Evolutionary conservation across 2,888 invertebrate species (phyloP), one percentile per base, ranked within the genome.

Genomic region (Notodonta dromedarius): DNA sequence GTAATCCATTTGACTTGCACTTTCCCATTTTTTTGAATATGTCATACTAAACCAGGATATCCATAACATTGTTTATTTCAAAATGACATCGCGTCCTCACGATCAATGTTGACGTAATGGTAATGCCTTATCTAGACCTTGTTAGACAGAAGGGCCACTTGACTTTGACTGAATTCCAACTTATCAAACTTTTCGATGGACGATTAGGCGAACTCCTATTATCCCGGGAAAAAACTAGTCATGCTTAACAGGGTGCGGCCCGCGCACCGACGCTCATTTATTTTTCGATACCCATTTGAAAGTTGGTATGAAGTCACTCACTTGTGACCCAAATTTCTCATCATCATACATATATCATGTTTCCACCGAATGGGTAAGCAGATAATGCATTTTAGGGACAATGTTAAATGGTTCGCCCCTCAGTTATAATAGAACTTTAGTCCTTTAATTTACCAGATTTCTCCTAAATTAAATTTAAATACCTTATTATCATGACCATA

Each of bases 101-200:
- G 39, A 58, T 53, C 56, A 56, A 66, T 65, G 63, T 61, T 55
- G 57, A 70, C 70, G 65, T 71, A 79, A 80, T 72, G 63, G 67
- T 72, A 73, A 75, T 76, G 66, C 66, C 63, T 67, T 24, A 69
- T 74, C 56, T 66, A 77, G 70, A 71, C 63, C 71, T 75, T 70
- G 62, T 76, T 67, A 73, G 65, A 70, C 57, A 61, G 65, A 74
- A 74, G 70, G 61, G 66, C 69, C 65, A 71, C 77, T 81, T 71
- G 65, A 76, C 70, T 77, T 73, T 72, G 59, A 63, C 70, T 56
- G 65, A 70, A 73, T 69, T 74, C 67, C 63, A 72, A 71, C 64
- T 68, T 66, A 70, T 69, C 61, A 54, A 54, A 40, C 59, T 67
- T 66, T 70, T 71, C 59, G 39, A 62, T 59, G 52, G 58, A 56